phyloP scores from a whole-genome alignment of 2,113 vertebrate genomes.

The Aythya baeri region DNA sequence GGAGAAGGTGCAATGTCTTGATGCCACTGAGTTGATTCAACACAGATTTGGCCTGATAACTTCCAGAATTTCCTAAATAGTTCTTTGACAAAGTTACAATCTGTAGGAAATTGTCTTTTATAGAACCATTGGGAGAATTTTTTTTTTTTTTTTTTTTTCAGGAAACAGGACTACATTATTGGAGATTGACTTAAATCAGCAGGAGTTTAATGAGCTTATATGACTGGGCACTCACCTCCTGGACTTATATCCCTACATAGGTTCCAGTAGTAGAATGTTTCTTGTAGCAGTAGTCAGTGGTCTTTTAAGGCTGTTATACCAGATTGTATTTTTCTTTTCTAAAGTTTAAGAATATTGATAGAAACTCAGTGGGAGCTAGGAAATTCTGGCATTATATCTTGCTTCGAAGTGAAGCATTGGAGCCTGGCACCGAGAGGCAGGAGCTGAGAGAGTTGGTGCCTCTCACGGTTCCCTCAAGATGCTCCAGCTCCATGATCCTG shows the following conservation, averaged over 20 bases:
- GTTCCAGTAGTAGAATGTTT: constrained; percentile 13
- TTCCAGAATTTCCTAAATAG: neutral
- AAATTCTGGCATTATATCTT: constrained; percentile 49
- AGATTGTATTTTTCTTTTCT: constrained; percentile 71
- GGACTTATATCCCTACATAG: neutral
- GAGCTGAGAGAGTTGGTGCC: neutral
- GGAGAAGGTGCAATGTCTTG: neutral
- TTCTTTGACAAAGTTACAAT: neutral
- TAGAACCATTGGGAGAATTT: neutral
- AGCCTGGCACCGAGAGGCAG: constrained; percentile 1
- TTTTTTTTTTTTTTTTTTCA: neutral
- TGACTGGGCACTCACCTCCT: neutral
- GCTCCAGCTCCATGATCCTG: rapidly evolving
- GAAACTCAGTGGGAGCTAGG: constrained; percentile 61
- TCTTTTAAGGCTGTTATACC: constrained; percentile 34
- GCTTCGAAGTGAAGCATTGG: neutral
- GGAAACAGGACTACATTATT: rapidly evolving
- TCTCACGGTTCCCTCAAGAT: neutral
- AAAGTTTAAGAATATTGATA: constrained; percentile 71
- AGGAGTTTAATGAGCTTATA: constrained; percentile 9
- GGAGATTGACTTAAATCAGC: neutral
- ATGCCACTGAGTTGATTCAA: neutral
- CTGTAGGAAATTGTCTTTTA: neutral
- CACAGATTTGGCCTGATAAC: neutral
- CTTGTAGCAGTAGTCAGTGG: constrained; percentile 37